Evolutionary conservation across 2,888 invertebrate species (phyloP).

Genomic region (Adelphocoris suturalis): DNA sequence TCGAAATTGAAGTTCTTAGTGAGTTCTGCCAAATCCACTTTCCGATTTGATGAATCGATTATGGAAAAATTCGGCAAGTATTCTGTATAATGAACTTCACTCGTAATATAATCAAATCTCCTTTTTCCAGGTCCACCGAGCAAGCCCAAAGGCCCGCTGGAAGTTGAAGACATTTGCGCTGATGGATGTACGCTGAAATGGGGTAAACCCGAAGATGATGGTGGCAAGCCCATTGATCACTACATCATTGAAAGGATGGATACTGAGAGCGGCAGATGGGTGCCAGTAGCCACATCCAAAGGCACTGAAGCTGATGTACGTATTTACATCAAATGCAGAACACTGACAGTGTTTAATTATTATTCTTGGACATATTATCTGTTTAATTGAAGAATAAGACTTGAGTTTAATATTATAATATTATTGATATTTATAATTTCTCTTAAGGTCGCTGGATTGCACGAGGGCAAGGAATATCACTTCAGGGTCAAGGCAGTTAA

Average conservation of each 20-base stretch:
- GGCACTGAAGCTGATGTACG: slow-evolving; percentile 89
- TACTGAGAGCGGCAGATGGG: slow-evolving; percentile 94
- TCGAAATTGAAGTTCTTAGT: slow-evolving; percentile 87
- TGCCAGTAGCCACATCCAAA: slow-evolving; percentile 91
- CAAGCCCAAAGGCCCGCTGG: slow-evolving; percentile 95
- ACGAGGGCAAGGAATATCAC: slow-evolving; percentile 98
- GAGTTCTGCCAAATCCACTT: slow-evolving; percentile 74
- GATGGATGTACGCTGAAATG: slow-evolving; percentile 96
- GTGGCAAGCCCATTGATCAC: slow-evolving; percentile 94
- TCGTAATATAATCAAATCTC: background rate
- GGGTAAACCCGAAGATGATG: slow-evolving; percentile 98
- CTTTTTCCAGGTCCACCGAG: slow-evolving; percentile 85
- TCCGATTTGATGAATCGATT: no score
- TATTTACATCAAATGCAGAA: background rate
- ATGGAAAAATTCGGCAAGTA: no score
- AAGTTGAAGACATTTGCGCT: slow-evolving; percentile 93
- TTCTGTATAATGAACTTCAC: no score
- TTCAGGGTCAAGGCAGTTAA: slow-evolving; percentile 99
- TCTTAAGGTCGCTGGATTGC: slow-evolving; percentile 85
- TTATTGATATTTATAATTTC: background rate
- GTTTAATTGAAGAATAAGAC: background rate
- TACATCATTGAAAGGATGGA: slow-evolving; percentile 99
- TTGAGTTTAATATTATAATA: background rate
- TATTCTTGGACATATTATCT: background rate
- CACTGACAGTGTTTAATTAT: background rate